These are phyloP conservation scores for Channa maculata DNA, from an alignment of 2,113 vertebrate species.

Conservation along the genomic window DNA sequence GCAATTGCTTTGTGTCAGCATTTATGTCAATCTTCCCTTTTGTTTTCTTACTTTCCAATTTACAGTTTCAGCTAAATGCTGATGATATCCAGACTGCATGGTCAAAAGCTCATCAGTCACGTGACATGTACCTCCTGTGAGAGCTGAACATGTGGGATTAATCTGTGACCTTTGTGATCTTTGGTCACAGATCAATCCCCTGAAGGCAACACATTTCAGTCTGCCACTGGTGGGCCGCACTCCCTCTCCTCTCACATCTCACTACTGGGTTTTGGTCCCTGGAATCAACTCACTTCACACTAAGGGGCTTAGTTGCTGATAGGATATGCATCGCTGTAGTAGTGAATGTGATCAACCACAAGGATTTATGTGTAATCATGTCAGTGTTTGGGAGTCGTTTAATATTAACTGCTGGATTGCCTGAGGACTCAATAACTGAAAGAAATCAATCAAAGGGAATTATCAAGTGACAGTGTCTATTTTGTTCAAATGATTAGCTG, in stretches of 20 bases:
- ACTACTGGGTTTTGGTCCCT: slow-evolving; percentile 38
- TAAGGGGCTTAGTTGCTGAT: slow-evolving; percentile 57
- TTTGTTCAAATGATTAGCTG: not conserved
- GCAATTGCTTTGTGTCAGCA: too few species aligned
- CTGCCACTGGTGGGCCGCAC: slow-evolving; percentile 19
- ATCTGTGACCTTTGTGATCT: too few species aligned
- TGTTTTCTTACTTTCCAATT: not conserved
- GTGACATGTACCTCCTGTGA: not conserved
- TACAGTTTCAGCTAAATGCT: not conserved
- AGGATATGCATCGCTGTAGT: slow-evolving; percentile 56
- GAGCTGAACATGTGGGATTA: too few species aligned
- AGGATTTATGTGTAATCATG: slow-evolving; percentile 29
- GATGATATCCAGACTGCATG: not conserved
- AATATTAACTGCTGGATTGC: slow-evolving; percentile 31
- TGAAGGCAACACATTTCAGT: slow-evolving; percentile 22
- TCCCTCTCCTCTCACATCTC: slow-evolving; percentile 14
- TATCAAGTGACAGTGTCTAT: slow-evolving; percentile 21
- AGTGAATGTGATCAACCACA: slow-evolving; percentile 61
- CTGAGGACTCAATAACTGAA: slow-evolving; percentile 31
- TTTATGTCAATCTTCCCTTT: too few species aligned
- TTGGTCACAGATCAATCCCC: not conserved
- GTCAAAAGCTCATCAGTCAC: not conserved
- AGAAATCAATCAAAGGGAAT: slow-evolving; percentile 41
- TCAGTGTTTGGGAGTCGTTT: slow-evolving; percentile 30
- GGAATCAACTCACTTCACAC: slow-evolving; percentile 55